Evolutionary conservation across 1,140 invertebrate species (phyloP).

Genomic region (Metopolophium dirhodum): DNA sequence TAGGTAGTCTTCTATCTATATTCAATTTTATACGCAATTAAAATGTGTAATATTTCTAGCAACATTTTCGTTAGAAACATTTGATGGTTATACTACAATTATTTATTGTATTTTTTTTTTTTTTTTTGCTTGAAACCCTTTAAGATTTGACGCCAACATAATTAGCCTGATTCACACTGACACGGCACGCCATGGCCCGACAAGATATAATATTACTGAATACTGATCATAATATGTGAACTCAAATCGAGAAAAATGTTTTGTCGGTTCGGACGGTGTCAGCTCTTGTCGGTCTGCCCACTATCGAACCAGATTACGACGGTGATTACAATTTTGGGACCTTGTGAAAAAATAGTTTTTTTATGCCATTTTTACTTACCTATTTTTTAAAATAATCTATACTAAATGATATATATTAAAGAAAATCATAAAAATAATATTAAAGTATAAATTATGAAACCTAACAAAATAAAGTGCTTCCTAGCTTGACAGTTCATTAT

Average conservation of each 20-base stretch:
- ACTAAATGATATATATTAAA: neutral
- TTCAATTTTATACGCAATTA: neutral
- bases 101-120: neutral
- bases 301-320: neutral
- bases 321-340: neutral
- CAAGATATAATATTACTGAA: neutral
- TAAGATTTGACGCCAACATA: neutral
- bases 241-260: neutral
- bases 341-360: neutral
- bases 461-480: no score
- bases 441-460: neutral
- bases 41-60: neutral
- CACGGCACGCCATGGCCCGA: neutral
- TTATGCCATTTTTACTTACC: neutral
- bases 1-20: neutral
- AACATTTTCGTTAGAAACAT: neutral
- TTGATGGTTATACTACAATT: neutral
- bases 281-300: no score
- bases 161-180: neutral
- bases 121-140: neutral
- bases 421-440: neutral
- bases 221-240: neutral
- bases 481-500: no score
- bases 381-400: no score
- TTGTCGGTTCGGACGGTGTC: neutral